phyloP scores from a whole-genome alignment of 2,113 vertebrate species.

The Saccopteryx bilineata region DNA sequence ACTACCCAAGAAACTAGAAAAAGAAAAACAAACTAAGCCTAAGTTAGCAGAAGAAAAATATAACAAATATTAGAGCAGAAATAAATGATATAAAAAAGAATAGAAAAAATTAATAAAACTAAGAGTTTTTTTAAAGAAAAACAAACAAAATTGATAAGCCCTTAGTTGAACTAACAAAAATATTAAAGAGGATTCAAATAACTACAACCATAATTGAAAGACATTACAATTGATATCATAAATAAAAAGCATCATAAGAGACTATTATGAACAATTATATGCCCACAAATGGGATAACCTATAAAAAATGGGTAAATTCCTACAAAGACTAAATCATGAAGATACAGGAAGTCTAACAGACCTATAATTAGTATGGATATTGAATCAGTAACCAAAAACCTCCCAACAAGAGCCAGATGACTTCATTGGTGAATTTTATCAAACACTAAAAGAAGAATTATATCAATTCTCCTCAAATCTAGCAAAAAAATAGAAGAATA shows the following conservation, averaged over 20 bases:
- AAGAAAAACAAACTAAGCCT: too few relatives aligned
- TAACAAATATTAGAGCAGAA: too few relatives aligned
- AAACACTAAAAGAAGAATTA: background rate
- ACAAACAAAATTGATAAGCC: too few relatives aligned
- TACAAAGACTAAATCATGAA: conserved; percentile 6
- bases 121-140: too few relatives aligned
- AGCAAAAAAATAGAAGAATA: background rate
- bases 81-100: conserved; percentile 2
- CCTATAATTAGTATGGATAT: background rate
- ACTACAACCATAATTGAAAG: too few relatives aligned
- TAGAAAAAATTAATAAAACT: background rate
- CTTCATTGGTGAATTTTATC: background rate
- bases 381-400: background rate
- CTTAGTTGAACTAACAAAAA: too few relatives aligned
- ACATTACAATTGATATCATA: background rate
- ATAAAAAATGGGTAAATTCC: background rate
- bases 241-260: background rate
- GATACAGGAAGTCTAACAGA: background rate
- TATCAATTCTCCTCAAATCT: background rate
- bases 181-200: too few relatives aligned
- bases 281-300: background rate
- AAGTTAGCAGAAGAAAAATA: too few relatives aligned
- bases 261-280: background rate
- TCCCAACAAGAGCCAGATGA: background rate
- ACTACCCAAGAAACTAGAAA: background rate